Base-by-base conservation (phyloP, 2,113 vertebrate genomes). In the Callorhinus ursinus region DNA sequence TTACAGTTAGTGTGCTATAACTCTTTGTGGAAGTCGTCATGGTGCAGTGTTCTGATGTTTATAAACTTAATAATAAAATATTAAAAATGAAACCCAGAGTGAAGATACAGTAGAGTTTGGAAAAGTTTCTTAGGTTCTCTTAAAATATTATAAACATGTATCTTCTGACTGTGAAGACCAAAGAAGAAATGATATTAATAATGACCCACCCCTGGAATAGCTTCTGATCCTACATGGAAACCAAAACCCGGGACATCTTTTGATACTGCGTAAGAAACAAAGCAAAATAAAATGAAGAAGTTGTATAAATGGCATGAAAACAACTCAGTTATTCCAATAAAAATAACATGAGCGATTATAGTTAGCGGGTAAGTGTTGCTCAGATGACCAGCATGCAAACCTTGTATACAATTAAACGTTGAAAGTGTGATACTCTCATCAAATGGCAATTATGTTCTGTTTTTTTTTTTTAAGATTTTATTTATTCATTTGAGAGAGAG, bases 41-140 rank as follows among this genome's bases (percentile, higher is more conserved):
- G 93, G 84, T 90, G 46, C 53, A 85, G 51, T 65, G 53, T 95
- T 95, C 72, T 94, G 69, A 94, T 88, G 88, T 96, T 96, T 96
- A 92, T 90, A 98, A 90, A 92, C 90, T 93, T 94, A 69, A 92
- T 92, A 95, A 95, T 96, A 96, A 97, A 98, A 94, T 95, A 98
- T 96, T 96, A 89, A 97, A 97, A 81, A 96, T 94, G 88, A 97
- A 97, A 77, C 26, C 63, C 93, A 95, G 84, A 96, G 76, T 63
- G 76, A 96, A 96, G 92, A 89, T 93, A 81, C 22, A 92, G 61
- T 55, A 71, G 86, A 79, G 63, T 90, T 88, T 85, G 92, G 53
- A 61, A 88, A 92, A n/a, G 42, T 95, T 90, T 96, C 93, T 92
- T 74, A 65, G 94, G 81, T 95, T 97, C 69, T 88, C 96, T 90